Evolutionary conservation across 2,888 invertebrate genomes (phyloP), one percentile per base, ranked within the genome.

Genomic region (Cosmopolites sordidus): DNA sequence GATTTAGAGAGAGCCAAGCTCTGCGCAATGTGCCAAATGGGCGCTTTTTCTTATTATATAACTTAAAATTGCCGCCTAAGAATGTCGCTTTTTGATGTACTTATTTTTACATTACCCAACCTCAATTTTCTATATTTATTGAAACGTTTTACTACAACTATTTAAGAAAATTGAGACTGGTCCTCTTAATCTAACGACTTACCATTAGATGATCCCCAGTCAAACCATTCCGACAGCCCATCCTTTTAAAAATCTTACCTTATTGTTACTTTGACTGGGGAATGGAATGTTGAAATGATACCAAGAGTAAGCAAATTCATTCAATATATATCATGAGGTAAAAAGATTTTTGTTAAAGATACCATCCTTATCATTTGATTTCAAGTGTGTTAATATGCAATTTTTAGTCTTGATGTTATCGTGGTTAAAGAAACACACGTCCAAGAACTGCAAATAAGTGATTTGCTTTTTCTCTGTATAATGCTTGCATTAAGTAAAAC

Each of bases 1-100:
- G 15, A 71, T 73, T 73, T 73, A 73, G 73, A 73, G 69, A 70
- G 43, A 69, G 72, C 68, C 69, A 67, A 66, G 65, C 67, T 62
- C 64, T 62, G 62, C 64, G 67, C 70, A 71, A 66, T 68, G 67
- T 73, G 71, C 73, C 73, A 72, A 70, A 66, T 33, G 33, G 33
- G 33, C 11, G 33, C n/a, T 33, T 33, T 9, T 33, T 33, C 8
- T 12, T 9, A 9, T 9, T 33, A 12, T 33, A 33, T 6, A 33
- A 22, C 22, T 22, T 22, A 12, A 33, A 33, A 33, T 6, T 33
- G 3, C 33, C 33, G 33, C 33, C 33, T 12, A 33, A 33, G 33
- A 33, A 12, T 33, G 33, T 33, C 33, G 11, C 11, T 12, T 33
- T 12, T 33, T 33, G 11, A 33, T 12, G 12, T n/a, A 33, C 33